A percentile compares a stretch with the other conserved stretches of the same genome.
Evolutionary conservation across 1,140 invertebrate species (phyloP).

Genomic region (Heliconius hewitsoni): DNA sequence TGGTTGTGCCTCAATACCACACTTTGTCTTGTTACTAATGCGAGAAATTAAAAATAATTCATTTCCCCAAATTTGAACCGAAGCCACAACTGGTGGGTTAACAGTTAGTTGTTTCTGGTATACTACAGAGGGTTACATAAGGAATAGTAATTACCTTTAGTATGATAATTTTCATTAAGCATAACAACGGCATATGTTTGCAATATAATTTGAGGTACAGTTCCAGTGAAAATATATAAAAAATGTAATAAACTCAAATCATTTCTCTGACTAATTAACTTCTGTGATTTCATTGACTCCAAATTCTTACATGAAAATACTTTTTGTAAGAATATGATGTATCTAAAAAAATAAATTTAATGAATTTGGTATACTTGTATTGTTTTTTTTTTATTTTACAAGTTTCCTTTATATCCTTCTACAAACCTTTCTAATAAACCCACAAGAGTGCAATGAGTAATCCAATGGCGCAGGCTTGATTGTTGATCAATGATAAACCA

Average conservation of each 20-base stretch:
- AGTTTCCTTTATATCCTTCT: not conserved
- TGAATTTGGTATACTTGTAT: not conserved
- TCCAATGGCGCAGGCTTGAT: slow-evolving; percentile 61
- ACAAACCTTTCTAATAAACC: slow-evolving; percentile 72
- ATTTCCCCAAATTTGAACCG: no score
- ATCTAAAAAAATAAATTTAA: slow-evolving; percentile 48
- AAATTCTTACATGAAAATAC: slow-evolving; percentile 72
- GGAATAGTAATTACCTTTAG: slow-evolving; percentile 58
- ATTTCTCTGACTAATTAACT: slow-evolving; percentile 68
- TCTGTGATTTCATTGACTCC: slow-evolving; percentile 65
- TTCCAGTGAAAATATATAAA: slow-evolving; percentile 73
- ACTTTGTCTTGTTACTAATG: no score
- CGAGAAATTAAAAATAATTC: no score
- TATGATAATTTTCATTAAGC: slow-evolving; percentile 71
- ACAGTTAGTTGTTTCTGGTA: no score
- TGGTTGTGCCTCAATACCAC: no score
- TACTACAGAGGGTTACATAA: no score
- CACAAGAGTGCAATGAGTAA: slow-evolving; percentile 66
- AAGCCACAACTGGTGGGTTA: no score
- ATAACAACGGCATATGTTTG: slow-evolving; percentile 70
- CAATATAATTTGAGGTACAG: slow-evolving; percentile 73
- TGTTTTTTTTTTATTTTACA: not conserved
- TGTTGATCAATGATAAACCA: slow-evolving; percentile 69
- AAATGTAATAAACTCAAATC: slow-evolving; percentile 73
- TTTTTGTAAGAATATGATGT: slow-evolving; percentile 67